Evolutionary conservation across 2,888 invertebrate genomes (phyloP).

Genomic region (Stegophylla sp.): DNA sequence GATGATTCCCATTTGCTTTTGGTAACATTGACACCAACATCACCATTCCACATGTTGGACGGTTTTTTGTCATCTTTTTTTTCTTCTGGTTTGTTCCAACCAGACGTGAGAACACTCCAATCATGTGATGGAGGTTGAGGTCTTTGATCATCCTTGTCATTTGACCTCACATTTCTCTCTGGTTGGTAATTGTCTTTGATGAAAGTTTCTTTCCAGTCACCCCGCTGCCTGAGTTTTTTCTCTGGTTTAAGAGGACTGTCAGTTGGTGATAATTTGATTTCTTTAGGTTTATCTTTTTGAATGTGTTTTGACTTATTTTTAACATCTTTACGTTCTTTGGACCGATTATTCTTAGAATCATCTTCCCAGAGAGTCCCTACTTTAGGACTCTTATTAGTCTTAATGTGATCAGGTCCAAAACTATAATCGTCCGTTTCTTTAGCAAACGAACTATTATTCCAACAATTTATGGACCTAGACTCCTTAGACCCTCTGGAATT

Average conservation of each 20-base stretch:
- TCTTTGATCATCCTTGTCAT: constrained; percentile 52
- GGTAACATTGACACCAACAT: constrained; percentile 28
- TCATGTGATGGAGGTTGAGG: constrained; percentile 53
- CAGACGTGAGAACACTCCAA: constrained; percentile 54
- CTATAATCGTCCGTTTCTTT: constrained; percentile 54
- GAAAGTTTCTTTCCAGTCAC: constrained; percentile 57
- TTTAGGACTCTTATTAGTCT: constrained; percentile 51
- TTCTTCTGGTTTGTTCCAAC: constrained; percentile 56
- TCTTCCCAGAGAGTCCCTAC: constrained; percentile 49
- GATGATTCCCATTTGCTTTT: constrained; percentile 56
- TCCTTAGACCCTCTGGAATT: constrained; percentile 51
- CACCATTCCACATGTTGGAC: constrained; percentile 54
- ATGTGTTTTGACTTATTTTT: constrained; percentile 55
- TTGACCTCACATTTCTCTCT: constrained; percentile 52
- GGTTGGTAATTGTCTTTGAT: constrained; percentile 57
- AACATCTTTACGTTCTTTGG: constrained; percentile 50
- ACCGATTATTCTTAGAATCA: constrained; percentile 53
- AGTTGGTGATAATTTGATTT: constrained; percentile 46
- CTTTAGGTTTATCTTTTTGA: constrained; percentile 56
- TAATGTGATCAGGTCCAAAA: constrained; percentile 46
- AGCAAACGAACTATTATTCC: constrained; percentile 56
- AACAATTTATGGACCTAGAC: constrained; percentile 49
- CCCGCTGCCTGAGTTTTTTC: constrained; percentile 53
- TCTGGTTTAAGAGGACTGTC: constrained; percentile 54
- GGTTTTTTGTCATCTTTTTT: constrained; percentile 54